Base-by-base conservation (phyloP, 2,888 invertebrate species). In the Opisthograptis luteolata region DNA sequence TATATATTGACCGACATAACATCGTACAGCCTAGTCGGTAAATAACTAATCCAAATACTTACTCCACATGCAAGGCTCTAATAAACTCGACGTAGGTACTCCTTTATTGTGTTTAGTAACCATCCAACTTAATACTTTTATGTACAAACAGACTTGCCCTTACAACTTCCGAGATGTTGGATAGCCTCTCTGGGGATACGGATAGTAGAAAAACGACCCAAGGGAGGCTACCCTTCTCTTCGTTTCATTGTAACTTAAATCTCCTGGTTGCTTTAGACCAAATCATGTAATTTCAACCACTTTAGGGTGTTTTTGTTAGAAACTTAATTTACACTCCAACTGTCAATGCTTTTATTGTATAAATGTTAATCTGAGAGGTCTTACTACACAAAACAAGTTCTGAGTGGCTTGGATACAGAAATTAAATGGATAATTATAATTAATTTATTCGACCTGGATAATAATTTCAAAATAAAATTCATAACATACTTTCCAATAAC, bases 131-230 rank as follows among this genome's bases (percentile, higher is more conserved):
- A 17, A 36, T 43, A 49, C 32, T 37, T 39, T 39, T 39, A 27
- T 43, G 22, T 43, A 43, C 31, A 37, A 30, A 42, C 31, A 36
- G 17, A 19, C 36, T 22, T 40, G 47, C 20, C 46, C 37, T 30
- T 47, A 53, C 45, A 53, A 53, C 34, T 43, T 53, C 31, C 22
- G 12, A 28, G 47, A 42, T 47, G 34, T 47, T 39, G 47, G 47
- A 44, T 48, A 41, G 30, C 44, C 40, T 40, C 47, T 28, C 44
- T 10, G 14, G 50, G 50, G 53, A 48, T 39, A 12, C 44, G 50
- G 53, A 48, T 39, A 12, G 42, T 28, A 19, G 39, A 48, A 48
- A 47, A 53, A 53, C 44, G 47, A 48, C 47, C 36, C 44, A 25
- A 36, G 44, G 53, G 48, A 48, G 8, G 27, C 17, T 44, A 43